A percentile compares a stretch with the other conserved stretches of the same genome.
These are phyloP conservation scores for Varecia variegata DNA, from an alignment of 2,797 vertebrate species.

Conservation along the genomic window DNA sequence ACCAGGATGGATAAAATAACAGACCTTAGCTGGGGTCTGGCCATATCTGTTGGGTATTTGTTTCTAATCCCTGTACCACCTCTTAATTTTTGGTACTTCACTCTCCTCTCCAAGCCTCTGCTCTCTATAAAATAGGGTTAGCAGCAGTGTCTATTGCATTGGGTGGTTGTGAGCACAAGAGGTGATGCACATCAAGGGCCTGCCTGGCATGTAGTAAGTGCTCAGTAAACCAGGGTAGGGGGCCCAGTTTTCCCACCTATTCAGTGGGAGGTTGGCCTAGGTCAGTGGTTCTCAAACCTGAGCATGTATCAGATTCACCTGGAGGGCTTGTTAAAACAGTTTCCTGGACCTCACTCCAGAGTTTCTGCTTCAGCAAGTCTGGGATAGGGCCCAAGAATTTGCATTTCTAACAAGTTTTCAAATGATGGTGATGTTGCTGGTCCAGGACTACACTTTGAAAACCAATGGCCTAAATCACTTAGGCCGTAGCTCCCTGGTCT, in stretches of 20 bases:
- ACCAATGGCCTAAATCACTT: neutral
- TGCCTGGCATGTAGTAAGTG: neutral
- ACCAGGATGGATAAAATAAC: neutral
- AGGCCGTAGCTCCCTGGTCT: neutral
- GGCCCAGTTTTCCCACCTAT: neutral
- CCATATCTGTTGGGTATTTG: neutral
- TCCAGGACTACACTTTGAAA: constrained; percentile 1
- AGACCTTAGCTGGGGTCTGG: neutral
- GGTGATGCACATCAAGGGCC: neutral
- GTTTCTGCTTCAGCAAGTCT: neutral
- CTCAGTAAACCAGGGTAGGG: neutral
- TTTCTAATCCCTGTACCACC: neutral
- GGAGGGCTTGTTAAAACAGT: neutral
- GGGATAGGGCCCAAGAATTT: neutral
- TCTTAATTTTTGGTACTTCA: neutral
- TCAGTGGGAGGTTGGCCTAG: neutral
- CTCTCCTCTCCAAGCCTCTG: neutral
- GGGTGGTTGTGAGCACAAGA: neutral
- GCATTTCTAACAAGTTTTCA: neutral
- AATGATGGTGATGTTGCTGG: neutral
- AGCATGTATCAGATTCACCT: neutral
- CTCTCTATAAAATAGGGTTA: neutral
- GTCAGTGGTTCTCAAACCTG: neutral
- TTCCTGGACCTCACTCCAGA: neutral
- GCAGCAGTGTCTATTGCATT: neutral